These are phyloP conservation scores for Ferrisia virgata DNA, from an alignment of 2,888 invertebrate species.

Conservation along the genomic window DNA sequence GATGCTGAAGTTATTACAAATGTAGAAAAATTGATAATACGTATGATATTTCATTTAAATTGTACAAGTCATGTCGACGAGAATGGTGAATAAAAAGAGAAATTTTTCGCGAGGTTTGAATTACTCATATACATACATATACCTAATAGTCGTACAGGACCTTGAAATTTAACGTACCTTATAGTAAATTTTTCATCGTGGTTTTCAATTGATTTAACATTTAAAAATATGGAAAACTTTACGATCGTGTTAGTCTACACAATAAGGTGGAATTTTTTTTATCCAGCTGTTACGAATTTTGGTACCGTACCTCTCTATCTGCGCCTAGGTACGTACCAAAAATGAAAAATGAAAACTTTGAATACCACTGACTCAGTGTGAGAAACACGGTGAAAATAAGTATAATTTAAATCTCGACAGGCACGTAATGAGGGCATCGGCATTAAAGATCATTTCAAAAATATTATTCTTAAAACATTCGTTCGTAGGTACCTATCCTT, in stretches of 20 bases:
- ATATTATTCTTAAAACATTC: not conserved
- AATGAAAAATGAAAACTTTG: not conserved
- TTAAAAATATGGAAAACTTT: not conserved
- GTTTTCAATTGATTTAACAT: not conserved
- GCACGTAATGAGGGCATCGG: conserved; percentile 18
- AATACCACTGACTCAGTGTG: not conserved
- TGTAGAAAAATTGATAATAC: not conserved
- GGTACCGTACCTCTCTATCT: too few species aligned
- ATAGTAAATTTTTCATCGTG: not conserved
- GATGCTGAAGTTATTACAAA: not conserved
- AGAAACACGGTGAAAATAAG: not conserved
- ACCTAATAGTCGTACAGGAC: too few species aligned
- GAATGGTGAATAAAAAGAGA: not conserved
- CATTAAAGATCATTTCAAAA: conserved; percentile 20
- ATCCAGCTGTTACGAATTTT: not conserved
- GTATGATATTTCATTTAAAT: not conserved
- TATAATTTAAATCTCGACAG: conserved; percentile 21
- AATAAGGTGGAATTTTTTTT: not conserved
- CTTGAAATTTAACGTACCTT: not conserved
- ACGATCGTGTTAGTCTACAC: not conserved
- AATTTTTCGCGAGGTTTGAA: not conserved
- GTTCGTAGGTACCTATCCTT: not conserved
- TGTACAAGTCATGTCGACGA: not conserved
- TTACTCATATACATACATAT: too few species aligned
- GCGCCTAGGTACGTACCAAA: not conserved